Evolutionary conservation across 2,888 invertebrate species (phyloP).

Genomic region (Zele albiditarsus): DNA sequence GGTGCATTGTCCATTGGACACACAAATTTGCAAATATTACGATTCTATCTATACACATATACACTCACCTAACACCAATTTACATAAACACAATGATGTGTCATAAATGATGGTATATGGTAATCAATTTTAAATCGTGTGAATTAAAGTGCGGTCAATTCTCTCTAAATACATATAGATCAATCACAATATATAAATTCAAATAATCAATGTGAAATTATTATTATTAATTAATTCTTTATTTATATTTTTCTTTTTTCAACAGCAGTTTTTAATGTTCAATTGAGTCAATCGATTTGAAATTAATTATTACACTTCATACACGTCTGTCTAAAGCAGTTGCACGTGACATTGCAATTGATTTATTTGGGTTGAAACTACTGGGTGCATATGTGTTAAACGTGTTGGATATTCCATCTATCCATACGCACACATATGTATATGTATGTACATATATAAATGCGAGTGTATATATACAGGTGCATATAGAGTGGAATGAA

Average conservation of each 20-base stretch:
- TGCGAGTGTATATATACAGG: too few relatives aligned
- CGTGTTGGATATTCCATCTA: not conserved
- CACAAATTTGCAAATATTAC: slow-evolving; percentile 2
- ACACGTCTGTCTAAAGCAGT: slow-evolving; percentile 40
- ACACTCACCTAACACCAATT: not conserved
- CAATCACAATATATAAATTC: not conserved
- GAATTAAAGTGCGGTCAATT: not conserved
- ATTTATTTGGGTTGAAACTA: slow-evolving; percentile 44
- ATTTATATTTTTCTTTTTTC: slow-evolving; percentile 19
- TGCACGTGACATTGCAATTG: slow-evolving; percentile 46
- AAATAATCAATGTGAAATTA: not conserved
- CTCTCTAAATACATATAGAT: not conserved
- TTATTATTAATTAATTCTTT: not conserved
- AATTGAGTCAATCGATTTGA: slow-evolving; percentile 50
- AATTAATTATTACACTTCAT: slow-evolving; percentile 52
- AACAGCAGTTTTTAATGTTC: not conserved
- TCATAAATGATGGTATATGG: not conserved
- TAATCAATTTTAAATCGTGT: not conserved
- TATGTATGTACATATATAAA: not conserved
- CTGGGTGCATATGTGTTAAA: not conserved
- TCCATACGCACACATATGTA: not conserved
- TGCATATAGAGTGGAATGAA: not conserved
- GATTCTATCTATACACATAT: not conserved
- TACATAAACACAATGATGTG: not conserved
- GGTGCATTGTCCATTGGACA: slow-evolving; percentile 20